Base-by-base conservation (phyloP, 1,140 invertebrate genomes). In the Lordiphosa clarofinis region DNA sequence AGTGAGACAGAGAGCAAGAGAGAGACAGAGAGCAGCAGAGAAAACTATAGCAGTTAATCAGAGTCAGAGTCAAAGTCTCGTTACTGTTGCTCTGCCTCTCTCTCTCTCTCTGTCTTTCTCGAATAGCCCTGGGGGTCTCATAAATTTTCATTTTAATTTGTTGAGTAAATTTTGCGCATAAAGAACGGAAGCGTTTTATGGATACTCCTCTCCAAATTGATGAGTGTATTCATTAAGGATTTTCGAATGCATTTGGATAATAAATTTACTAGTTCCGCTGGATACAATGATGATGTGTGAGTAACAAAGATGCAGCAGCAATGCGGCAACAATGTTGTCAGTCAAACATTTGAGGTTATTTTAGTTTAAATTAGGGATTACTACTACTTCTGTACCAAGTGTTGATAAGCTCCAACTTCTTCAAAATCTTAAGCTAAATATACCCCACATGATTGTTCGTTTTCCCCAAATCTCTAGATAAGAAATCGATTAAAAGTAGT, bases 81-180 rank as follows among this genome's bases (percentile, higher is more conserved):
- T 52, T 66, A 40, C 37, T 40, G 43, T 57, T 70, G 60, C 59
- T 6, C 19, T 13, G 50, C 56, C 43, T 36, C 54, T 42, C 46
- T 19, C 21, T 37, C 2, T 9, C 19, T 19, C 19, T 19, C 3
- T 15, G 2, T 15, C 15, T n/a, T n/a, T 4, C 24, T 28, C 13
- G 66, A 56, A 61, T 40, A 49, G 61, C 36, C 65, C 49, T 70
- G 48, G 61, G 52, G 39, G 55, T 55, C 52, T 40, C 57, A 82
- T 81, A 72, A 82, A 81, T 81, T 76, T 64, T 64, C 72, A 76
- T 82, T 81, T 81, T 76, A 72, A 81, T 81, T 82, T 84, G 67
- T 69, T 72, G 67, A 59, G 75, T 73, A 65, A 65, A 71, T 70
- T 75, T 75, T 60, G 63, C 55, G 56, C 76, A 71, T 59, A 59